Conservation (phyloP, 2,797 vertebrate species). For the Microcaecilia unicolor region DNA sequence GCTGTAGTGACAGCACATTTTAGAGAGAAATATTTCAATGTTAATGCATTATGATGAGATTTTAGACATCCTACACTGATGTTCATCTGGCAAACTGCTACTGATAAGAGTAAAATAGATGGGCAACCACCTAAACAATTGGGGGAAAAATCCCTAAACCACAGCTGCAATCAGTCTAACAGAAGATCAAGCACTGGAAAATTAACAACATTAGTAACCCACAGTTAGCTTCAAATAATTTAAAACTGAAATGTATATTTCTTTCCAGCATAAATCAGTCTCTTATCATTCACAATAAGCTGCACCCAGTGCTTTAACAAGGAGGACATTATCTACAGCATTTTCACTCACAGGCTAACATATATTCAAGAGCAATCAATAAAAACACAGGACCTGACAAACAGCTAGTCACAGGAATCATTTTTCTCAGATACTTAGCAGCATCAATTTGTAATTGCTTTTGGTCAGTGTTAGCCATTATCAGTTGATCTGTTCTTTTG, state of each 20-base stretch:
- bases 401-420: constrained; percentile 76
- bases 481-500: constrained; percentile 78
- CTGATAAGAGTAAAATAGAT: too few species aligned
- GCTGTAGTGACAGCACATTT: too few species aligned
- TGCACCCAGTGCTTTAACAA: constrained; percentile 38
- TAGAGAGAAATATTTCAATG: too few species aligned
- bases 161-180: constrained; percentile 1
- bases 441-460: constrained; percentile 90
- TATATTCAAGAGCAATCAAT: constrained; percentile 89
- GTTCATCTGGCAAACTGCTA: too few species aligned
- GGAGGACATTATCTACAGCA: constrained; percentile 70
- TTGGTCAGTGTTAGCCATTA: constrained; percentile 81
- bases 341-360: constrained; percentile 78
- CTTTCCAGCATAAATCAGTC: constrained; percentile 67
- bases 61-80: too few species aligned
- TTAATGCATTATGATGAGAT: too few species aligned
- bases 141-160: too few species aligned
- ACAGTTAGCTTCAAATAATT: constrained; percentile 37
- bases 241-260: constrained; percentile 49
- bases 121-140: too few species aligned
- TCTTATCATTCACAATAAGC: constrained; percentile 65
- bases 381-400: constrained; percentile 80
- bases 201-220: constrained; percentile 47
- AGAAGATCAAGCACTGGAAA: constrained; percentile 6
- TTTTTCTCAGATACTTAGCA: constrained; percentile 88